Percentiles rank a stretch among this genome's conserved stretches.
These are phyloP conservation scores for Conopomorpha cramerella DNA, from an alignment of 1,140 invertebrate species.

Conservation along the genomic window DNA sequence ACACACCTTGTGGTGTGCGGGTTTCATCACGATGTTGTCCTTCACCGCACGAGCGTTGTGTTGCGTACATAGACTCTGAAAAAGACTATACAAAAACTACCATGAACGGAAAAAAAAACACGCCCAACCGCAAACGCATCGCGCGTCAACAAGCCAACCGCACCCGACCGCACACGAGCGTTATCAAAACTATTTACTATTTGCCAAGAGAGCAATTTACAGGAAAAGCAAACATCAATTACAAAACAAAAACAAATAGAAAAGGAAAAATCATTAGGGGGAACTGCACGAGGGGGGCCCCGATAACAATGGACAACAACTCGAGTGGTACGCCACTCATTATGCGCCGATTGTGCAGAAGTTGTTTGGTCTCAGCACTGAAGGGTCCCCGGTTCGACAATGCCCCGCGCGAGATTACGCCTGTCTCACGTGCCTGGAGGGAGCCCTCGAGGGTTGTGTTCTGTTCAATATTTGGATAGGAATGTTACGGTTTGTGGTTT, in stretches of 20 bases:
- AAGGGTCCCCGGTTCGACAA: constrained; percentile 30
- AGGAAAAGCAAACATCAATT: constrained; percentile 53
- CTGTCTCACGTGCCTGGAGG: constrained; percentile 24
- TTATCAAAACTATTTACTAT: constrained; percentile 10
- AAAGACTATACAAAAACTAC: no score
- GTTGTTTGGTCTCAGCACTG: constrained; percentile 10
- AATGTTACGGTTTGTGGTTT: no score
- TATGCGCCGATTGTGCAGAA: constrained; percentile 19
- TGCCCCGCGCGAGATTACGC: constrained; percentile 28
- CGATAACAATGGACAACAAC: constrained; percentile 45
- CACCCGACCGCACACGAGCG: not conserved
- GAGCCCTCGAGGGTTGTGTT: no score
- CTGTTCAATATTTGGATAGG: no score
- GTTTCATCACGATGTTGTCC: no score
- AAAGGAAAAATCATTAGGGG: constrained; percentile 50
- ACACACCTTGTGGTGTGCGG: no score
- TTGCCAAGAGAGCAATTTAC: constrained; percentile 41
- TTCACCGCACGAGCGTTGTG: no score
- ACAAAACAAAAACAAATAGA: constrained; percentile 54
- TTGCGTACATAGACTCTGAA: no score
- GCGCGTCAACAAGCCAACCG: no score
- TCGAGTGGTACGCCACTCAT: constrained; percentile 14
- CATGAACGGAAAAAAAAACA: no score
- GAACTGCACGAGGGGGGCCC: constrained; percentile 12
- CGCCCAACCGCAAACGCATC: no score